Conservation (phyloP, 2,888 invertebrate genomes). For the Drosophila pseudotalamancana region DNA sequence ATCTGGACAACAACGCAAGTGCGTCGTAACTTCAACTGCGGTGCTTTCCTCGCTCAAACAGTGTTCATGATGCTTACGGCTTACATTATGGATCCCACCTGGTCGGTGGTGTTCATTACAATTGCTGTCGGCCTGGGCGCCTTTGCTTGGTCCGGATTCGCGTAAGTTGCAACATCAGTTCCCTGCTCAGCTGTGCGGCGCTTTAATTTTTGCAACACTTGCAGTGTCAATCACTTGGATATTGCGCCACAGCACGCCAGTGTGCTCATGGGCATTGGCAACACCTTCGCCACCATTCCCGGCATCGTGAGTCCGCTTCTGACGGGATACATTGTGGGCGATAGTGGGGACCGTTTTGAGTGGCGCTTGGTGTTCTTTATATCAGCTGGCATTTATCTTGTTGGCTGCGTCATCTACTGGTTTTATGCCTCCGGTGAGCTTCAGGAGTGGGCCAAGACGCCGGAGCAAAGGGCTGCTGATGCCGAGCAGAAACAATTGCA, state of each 20-base stretch:
- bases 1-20: conserved; percentile 90
- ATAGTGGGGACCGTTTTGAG: conserved; percentile 86
- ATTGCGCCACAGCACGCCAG: conserved; percentile 96
- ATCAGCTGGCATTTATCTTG: conserved; percentile 91
- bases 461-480: conserved; percentile 77
- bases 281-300: conserved; percentile 95
- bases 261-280: conserved; percentile 95
- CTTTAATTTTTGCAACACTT: conserved; percentile 41
- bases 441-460: conserved; percentile 90
- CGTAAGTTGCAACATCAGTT: conserved; percentile 85
- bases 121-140: conserved; percentile 96
- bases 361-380: conserved; percentile 96
- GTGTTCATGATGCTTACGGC: conserved; percentile 94
- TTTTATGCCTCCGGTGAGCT: conserved; percentile 91
- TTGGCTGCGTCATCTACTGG: conserved; percentile 94
- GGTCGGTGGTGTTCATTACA: conserved; percentile 92
- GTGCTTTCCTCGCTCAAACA: conserved; percentile 91
- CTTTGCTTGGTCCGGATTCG: conserved; percentile 96
- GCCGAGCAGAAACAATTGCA: conserved; percentile 72
- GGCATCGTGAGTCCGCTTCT: conserved; percentile 95
- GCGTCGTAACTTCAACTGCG: conserved; percentile 89
- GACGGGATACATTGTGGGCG: conserved; percentile 90
- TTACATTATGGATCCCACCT: conserved; percentile 88
- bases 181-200: not conserved
- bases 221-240: conserved; percentile 93